Conservation (phyloP, 2,888 invertebrate genomes). For the Geophilus truncorum region DNA sequence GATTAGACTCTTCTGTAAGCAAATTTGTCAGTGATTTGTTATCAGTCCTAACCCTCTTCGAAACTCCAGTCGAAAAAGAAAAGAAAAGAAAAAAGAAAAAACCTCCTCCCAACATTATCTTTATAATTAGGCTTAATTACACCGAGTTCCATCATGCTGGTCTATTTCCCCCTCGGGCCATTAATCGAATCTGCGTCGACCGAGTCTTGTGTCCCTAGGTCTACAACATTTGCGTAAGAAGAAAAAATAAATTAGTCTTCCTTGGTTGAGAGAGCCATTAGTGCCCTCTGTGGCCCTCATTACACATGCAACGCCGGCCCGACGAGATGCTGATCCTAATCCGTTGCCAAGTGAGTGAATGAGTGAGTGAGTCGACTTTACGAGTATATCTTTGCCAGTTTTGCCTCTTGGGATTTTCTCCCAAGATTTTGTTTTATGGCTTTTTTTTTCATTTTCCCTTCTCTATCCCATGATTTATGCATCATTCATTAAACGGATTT, state of each 20-base stretch:
- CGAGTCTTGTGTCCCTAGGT: constrained; percentile 18
- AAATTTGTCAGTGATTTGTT: constrained; percentile 25
- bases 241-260: constrained; percentile 25
- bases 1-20: constrained; percentile 1
- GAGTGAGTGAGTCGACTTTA: neutral
- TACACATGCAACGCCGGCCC: neutral
- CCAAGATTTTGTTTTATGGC: neutral
- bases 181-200: constrained; percentile 22
- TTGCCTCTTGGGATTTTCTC: neutral
- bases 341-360: neutral
- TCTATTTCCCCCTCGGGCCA: constrained; percentile 17
- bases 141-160: constrained; percentile 18
- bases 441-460: neutral
- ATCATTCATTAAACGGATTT: constrained; percentile 6
- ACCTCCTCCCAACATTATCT: constrained; percentile 10
- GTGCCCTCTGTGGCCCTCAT: constrained; percentile 27
- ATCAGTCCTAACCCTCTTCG: constrained; percentile 6
- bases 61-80: neutral
- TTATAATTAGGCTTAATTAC: constrained; percentile 27
- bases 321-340: constrained; percentile 24
- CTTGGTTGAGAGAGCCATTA: constrained; percentile 10
- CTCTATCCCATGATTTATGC: neutral
- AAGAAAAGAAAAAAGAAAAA: neutral
- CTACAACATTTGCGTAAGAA: neutral
- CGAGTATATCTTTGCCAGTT: neutral